Base-by-base conservation (phyloP, 2,113 vertebrate species). In the Corythornis madagascariensis region DNA sequence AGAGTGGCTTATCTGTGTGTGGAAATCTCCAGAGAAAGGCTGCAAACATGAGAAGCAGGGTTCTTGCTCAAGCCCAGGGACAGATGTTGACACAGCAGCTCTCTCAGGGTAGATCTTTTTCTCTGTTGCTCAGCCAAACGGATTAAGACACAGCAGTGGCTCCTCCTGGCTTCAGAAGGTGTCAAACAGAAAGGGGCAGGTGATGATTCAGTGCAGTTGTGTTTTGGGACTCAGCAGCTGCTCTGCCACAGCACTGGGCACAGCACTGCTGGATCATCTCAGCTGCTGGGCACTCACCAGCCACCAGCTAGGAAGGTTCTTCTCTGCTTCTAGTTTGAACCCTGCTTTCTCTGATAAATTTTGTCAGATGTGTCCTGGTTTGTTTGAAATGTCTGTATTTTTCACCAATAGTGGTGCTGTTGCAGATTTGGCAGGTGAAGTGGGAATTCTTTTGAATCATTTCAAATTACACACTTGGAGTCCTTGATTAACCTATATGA, bases 391-490 rank as follows among this genome's bases (percentile, higher is more conserved):
- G 31, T 10, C 57, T 83, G 1, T 35, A 19, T 65, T 70, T 83
- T 87, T 59, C 71, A 72, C 56, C 74, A 48, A 42, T 42, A 59
- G 45, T 57, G 64, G 20, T 73, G 20, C 43, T 77, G 31, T 20
- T 86, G 28, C 60, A 82, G 38, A 82, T 82, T 64, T 40, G 73
- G n/a, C 50, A 67, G 40, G n/a, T 57, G 71, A 60, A 89, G 33
- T 78, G 56, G 21, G 48, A 88, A 66, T 92, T 60, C n/a, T 60
- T 88, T 86, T 57, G 60, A 83, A 73, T 76, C 66, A 67, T 80
- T 57, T 10, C 13, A 64, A 71, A 72, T 76, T 60, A 45, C 25
- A 18, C 50, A 53, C 5, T 22, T 56, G 82, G 59, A 86, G 77
- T 61, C 67, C 66, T 74, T 70, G 45, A 83, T 88, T 80, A 81